Evolutionary conservation across 2,888 invertebrate genomes (phyloP), one percentile per base, ranked within the genome.

Genomic region (Pedicia rivosa): DNA sequence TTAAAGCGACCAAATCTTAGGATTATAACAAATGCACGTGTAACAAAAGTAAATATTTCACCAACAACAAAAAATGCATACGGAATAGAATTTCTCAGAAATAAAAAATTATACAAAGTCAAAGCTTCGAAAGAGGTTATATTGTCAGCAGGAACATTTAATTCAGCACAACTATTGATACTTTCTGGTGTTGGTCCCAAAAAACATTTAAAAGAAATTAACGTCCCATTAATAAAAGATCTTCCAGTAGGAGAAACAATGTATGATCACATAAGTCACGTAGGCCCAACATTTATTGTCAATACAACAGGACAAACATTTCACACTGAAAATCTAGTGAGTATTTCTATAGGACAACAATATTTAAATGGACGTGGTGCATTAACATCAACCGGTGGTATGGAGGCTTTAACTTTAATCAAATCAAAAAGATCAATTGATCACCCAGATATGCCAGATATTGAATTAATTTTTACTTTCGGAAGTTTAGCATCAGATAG

Each of bases 131-230:
- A 75, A 52, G 84, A 83, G 62, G 74, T 90, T 0, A 78, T 90
- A 41, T 48, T 88, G 27, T 75, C 78, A 30, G 82, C 80, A 8
- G 88, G 90, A 1, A 71, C 84, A 2, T 74, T 90, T 43, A 81
- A 80, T 48, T 78, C 83, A 2, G 83, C 88, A 1, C 87, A 90
- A 55, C 55, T 90, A 4, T 65, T 90, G 10, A 80, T 88, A 80
- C 55, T 90, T 13, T 83, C 83, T 10, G 84, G 84, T 1, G 47
- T 68, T 17, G 67, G 67, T n/a, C 66, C 66, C 1, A 57, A 50
- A 42, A 45, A 63, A 28, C 58, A 72, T 46, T 53, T 73, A 13
- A 48, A 53, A 28, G 53, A 61, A 19, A 46, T 64, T 3, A 62
- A 62, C 2, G 68, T 74, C 43, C 66, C 69, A 1, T 58, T 74